Percentiles rank a stretch among this genome's conserved stretches.
Conservation (phyloP, 1,140 invertebrate species). For the Luehdorfia chinensis region DNA sequence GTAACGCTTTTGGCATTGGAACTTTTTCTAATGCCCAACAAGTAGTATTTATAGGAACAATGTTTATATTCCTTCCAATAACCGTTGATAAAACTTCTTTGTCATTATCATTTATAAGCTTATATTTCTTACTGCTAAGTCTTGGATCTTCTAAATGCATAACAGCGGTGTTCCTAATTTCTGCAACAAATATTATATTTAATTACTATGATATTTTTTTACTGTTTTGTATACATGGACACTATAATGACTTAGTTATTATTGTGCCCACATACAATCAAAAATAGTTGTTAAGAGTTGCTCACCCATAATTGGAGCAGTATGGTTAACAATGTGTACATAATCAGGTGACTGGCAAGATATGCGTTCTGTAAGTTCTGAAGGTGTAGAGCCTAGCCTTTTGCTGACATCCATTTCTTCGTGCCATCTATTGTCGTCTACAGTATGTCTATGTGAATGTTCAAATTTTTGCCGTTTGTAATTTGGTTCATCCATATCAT, state of each 20-base stretch:
- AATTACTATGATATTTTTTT: too few species aligned
- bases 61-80: slow-evolving; percentile 32
- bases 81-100: slow-evolving; percentile 31
- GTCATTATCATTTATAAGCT: slow-evolving; percentile 28
- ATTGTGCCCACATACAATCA: not conserved
- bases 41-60: slow-evolving; percentile 35
- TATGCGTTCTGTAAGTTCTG: slow-evolving; percentile 2
- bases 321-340: slow-evolving; percentile 24
- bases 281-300: slow-evolving; percentile 12
- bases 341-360: slow-evolving; percentile 53
- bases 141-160: slow-evolving; percentile 49
- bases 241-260: not conserved
- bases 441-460: slow-evolving; percentile 16
- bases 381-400: not conserved
- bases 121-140: slow-evolving; percentile 48
- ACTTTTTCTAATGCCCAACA: slow-evolving; percentile 33
- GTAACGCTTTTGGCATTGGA: slow-evolving; percentile 34
- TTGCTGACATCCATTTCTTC: slow-evolving; percentile 7
- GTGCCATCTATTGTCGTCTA: slow-evolving; percentile 20
- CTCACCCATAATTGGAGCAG: slow-evolving; percentile 44
- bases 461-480: slow-evolving; percentile 38
- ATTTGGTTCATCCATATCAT: slow-evolving; percentile 31
- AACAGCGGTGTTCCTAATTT: slow-evolving; percentile 42
- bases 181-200: slow-evolving; percentile 31
- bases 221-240: too few species aligned